These are phyloP conservation scores for Meteorus cinctellus DNA, from an alignment of 2,888 invertebrate genomes.

Conservation along the genomic window DNA sequence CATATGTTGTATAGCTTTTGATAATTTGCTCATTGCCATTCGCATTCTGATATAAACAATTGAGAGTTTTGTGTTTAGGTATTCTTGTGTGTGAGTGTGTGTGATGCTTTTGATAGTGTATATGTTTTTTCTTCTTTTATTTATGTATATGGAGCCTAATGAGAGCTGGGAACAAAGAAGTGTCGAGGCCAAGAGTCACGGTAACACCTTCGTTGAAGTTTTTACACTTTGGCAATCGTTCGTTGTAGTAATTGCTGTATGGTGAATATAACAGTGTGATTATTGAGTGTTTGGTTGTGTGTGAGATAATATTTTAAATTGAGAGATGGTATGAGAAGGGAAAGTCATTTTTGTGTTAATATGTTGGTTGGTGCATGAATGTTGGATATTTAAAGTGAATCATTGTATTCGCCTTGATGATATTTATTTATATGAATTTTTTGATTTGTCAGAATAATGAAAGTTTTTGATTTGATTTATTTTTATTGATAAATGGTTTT, in stretches of 20 bases:
- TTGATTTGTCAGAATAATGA: background rate
- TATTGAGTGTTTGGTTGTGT: background rate
- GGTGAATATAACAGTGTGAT: background rate
- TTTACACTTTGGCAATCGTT: constrained; percentile 30
- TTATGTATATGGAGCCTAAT: constrained; percentile 17
- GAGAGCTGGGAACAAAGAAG: constrained; percentile 30
- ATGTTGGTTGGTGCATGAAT: background rate
- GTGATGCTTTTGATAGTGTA: background rate
- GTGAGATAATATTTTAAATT: background rate
- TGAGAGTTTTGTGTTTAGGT: no score
- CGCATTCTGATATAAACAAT: constrained; percentile 29
- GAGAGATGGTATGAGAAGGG: background rate
- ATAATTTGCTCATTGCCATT: constrained; percentile 33
- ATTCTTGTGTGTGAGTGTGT: background rate
- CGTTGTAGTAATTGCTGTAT: background rate
- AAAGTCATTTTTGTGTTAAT: background rate
- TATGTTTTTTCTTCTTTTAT: background rate
- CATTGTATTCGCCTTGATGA: constrained; percentile 1
- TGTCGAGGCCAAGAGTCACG: constrained; percentile 35
- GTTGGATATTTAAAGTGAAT: background rate
- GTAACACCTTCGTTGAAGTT: constrained; percentile 26
- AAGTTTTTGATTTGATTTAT: no score
- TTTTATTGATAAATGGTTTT: no score
- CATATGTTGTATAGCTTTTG: constrained; percentile 16
- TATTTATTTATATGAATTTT: background rate